A percentile compares a stretch with the other conserved stretches of the same genome.
Conservation (phyloP, 2,888 invertebrate genomes). For the Daptonema setosum region DNA sequence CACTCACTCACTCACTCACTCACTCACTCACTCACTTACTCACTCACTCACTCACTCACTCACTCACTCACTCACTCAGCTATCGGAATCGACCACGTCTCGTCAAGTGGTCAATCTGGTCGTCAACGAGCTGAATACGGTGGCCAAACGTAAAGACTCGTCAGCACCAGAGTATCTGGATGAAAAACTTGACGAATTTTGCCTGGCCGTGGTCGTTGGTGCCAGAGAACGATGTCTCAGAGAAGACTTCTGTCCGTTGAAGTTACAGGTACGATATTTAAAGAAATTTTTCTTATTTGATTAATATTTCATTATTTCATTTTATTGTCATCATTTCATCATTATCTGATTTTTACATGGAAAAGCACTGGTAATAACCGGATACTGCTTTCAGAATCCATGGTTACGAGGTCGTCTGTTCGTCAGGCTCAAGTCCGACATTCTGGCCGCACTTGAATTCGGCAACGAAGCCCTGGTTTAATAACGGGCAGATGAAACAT, state of each 20-base stretch:
- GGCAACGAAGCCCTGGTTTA: constrained; percentile 31
- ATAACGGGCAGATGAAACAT: no score
- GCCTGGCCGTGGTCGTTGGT: constrained; percentile 81
- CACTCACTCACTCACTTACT: no score
- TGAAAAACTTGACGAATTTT: constrained; percentile 50
- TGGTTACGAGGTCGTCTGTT: constrained; percentile 83
- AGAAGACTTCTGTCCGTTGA: constrained; percentile 77
- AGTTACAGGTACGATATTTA: no score
- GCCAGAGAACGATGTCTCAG: constrained; percentile 73
- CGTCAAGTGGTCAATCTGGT: constrained; percentile 84
- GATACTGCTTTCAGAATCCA: no score
- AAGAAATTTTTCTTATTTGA: no score
- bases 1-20: no score
- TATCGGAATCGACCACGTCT: constrained; percentile 73
- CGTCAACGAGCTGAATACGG: constrained; percentile 81
- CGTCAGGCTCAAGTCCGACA: constrained; percentile 62
- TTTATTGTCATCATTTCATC: no score
- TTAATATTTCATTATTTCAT: no score
- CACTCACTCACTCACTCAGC: no score
- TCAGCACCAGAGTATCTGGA: constrained; percentile 32
- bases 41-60: no score
- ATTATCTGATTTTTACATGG: no score
- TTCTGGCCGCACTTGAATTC: constrained; percentile 29
- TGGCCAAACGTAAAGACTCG: constrained; percentile 51
- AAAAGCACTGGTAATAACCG: no score